These are phyloP conservation scores for Brachystomella parvula DNA, from an alignment of 1,140 invertebrate genomes.

Conservation along the genomic window DNA sequence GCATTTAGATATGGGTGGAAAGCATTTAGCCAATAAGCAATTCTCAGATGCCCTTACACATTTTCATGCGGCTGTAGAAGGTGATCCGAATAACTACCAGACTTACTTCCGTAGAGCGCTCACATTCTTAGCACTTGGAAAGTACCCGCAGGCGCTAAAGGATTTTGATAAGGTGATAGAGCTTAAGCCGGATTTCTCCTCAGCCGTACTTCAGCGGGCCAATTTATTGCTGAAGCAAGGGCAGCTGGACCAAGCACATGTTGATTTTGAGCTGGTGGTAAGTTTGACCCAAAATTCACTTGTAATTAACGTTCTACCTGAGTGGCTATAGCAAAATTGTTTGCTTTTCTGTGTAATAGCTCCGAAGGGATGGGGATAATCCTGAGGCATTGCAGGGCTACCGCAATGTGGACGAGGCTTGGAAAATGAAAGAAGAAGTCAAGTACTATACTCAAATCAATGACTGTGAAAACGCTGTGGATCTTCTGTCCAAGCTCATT, in stretches of 20 bases:
- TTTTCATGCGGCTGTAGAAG: constrained; percentile 96
- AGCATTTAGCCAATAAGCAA: constrained; percentile 82
- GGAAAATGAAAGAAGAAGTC: constrained; percentile 58
- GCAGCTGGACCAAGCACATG: constrained; percentile 67
- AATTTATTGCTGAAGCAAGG: constrained; percentile 84
- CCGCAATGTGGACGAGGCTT: constrained; percentile 49
- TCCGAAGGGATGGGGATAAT: constrained; percentile 65
- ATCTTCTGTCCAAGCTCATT: constrained; percentile 61
- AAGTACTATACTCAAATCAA: constrained; percentile 57
- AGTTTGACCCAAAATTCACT: constrained; percentile 44
- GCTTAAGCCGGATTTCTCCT: constrained; percentile 87
- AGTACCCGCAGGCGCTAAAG: constrained; percentile 85
- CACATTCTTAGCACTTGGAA: constrained; percentile 90
- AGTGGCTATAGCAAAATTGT: constrained; percentile 9
- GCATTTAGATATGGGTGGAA: constrained; percentile 85
- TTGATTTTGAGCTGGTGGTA: constrained; percentile 77
- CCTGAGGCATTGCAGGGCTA: constrained; percentile 61
- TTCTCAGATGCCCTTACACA: constrained; percentile 92
- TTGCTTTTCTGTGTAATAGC: constrained; percentile 49
- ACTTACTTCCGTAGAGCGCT: constrained; percentile 92
- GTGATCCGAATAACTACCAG: constrained; percentile 90
- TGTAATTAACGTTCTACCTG: constrained; percentile 5
- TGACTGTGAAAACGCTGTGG: constrained; percentile 62
- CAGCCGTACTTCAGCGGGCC: constrained; percentile 79
- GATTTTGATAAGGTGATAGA: constrained; percentile 89